Percentiles rank a stretch among this genome's conserved stretches.
Evolutionary conservation across 2,888 invertebrate genomes (phyloP).

Genomic region (Drosophila nr. perissopoda): DNA sequence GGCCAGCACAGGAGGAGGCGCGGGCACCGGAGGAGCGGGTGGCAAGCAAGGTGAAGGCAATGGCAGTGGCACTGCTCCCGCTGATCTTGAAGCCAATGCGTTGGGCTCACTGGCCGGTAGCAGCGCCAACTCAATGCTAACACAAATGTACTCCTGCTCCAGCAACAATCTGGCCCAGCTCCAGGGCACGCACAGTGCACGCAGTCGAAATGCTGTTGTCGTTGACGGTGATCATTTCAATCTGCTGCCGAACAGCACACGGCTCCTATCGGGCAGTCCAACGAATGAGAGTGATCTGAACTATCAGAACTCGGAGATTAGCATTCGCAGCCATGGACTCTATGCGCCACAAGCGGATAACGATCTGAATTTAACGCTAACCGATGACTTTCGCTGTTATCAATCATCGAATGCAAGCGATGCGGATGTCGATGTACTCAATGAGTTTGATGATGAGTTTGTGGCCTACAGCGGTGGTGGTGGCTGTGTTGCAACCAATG

Average conservation of each 20-base stretch:
- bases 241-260: slow-evolving; percentile 35
- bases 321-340: slow-evolving; percentile 88
- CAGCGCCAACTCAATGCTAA: slow-evolving; percentile 50
- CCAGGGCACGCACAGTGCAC: slow-evolving; percentile 32
- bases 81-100: slow-evolving; percentile 3
- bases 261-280: slow-evolving; percentile 82
- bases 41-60: background rate
- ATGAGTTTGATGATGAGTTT: slow-evolving; percentile 84
- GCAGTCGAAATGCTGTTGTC: slow-evolving; percentile 1
- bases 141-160: slow-evolving; percentile 60
- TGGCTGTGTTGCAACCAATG: slow-evolving; percentile 2
- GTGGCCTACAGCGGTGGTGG: slow-evolving; percentile 43
- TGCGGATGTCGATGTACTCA: slow-evolving; percentile 79
- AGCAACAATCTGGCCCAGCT: slow-evolving; percentile 57
- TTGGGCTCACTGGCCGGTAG: slow-evolving; percentile 47
- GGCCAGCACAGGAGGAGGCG: background rate
- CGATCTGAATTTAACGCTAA: slow-evolving; percentile 86
- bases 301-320: slow-evolving; percentile 88
- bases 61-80: background rate
- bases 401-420: slow-evolving; percentile 85
- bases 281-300: slow-evolving; percentile 88
- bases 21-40: background rate
- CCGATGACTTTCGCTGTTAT: slow-evolving; percentile 84
- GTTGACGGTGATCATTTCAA: slow-evolving; percentile 30
- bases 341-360: slow-evolving; percentile 88